Evolutionary conservation across 2,113 vertebrate genomes (phyloP).

Genomic region (Sander lucioperca): DNA sequence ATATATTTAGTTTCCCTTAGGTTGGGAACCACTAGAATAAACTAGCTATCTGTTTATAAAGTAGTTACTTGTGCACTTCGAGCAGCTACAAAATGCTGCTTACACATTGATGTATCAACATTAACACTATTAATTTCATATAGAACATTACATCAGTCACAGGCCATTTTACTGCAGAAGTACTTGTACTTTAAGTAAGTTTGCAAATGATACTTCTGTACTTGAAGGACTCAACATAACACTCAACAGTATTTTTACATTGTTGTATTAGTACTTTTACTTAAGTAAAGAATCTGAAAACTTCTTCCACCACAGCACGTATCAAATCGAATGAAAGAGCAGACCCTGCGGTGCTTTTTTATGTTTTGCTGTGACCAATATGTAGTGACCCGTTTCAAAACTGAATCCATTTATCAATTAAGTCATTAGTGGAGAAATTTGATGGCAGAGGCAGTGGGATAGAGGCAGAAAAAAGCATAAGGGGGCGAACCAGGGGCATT

Average conservation of each 20-base stretch:
- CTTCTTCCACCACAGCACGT: too few relatives aligned
- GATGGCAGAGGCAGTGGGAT: constrained; percentile 28
- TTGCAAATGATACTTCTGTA: not conserved
- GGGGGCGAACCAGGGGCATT: constrained; percentile 40
- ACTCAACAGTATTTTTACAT: too few relatives aligned
- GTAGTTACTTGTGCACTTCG: not conserved
- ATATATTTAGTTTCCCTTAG: not conserved
- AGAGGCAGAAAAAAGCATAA: constrained; percentile 14
- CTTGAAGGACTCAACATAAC: not conserved
- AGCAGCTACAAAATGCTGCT: not conserved
- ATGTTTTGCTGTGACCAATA: constrained; percentile 24
- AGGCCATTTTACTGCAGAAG: not conserved
- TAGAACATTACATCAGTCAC: not conserved
- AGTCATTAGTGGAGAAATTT: constrained; percentile 61
- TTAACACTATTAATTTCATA: not conserved
- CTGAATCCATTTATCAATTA: constrained; percentile 61
- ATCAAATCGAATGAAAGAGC: constrained; percentile 1
- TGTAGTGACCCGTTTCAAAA: constrained; percentile 52
- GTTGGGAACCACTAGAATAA: not conserved
- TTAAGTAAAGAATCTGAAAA: too few relatives aligned
- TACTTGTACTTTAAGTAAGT: not conserved
- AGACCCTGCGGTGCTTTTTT: not conserved
- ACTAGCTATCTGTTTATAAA: not conserved
- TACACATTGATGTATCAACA: not conserved
- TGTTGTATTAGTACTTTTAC: too few relatives aligned